Conservation (phyloP, 2,113 vertebrate genomes). For the Pontoporia blainvillei region DNA sequence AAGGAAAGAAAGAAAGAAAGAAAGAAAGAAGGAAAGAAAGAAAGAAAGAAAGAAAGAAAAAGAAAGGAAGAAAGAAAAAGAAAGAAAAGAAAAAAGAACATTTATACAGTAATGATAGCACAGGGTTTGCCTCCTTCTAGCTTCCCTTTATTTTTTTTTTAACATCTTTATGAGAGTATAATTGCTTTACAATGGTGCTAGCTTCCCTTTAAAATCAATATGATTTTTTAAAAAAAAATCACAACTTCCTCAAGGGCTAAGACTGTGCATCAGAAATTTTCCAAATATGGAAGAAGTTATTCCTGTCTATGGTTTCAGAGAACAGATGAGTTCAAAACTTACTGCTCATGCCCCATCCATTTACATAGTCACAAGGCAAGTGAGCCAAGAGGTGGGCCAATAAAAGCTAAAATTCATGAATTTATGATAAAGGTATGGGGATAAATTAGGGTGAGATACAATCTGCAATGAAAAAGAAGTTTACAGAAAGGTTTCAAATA, state of each 20-base stretch:
- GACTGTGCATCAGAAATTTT: not conserved
- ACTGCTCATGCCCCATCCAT: not conserved
- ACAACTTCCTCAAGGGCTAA: not conserved
- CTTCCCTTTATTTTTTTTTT: not conserved
- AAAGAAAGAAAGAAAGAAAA: rapidly evolving
- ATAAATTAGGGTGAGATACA: not conserved
- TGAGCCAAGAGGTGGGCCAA: not conserved
- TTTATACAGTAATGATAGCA: not conserved
- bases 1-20: too few species aligned
- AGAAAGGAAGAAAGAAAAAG: not conserved
- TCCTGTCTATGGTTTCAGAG: not conserved
- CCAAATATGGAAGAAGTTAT: not conserved
- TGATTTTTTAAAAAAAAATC: not conserved
- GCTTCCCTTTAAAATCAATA: not conserved
- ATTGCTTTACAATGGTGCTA: too few species aligned
- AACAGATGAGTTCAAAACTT: not conserved
- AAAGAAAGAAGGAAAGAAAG: too few species aligned
- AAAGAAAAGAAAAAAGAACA: too few species aligned
- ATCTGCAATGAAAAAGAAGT: not conserved
- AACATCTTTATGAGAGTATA: too few species aligned
- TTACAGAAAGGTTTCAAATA: not conserved
- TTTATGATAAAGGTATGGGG: not conserved
- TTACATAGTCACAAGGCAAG: not conserved
- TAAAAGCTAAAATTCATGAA: not conserved
- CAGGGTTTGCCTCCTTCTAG: not conserved